A percentile compares a stretch with the other conserved stretches of the same genome.
Evolutionary conservation across 2,888 invertebrate species (phyloP).

Genomic region (Gastrophysa polygoni): DNA sequence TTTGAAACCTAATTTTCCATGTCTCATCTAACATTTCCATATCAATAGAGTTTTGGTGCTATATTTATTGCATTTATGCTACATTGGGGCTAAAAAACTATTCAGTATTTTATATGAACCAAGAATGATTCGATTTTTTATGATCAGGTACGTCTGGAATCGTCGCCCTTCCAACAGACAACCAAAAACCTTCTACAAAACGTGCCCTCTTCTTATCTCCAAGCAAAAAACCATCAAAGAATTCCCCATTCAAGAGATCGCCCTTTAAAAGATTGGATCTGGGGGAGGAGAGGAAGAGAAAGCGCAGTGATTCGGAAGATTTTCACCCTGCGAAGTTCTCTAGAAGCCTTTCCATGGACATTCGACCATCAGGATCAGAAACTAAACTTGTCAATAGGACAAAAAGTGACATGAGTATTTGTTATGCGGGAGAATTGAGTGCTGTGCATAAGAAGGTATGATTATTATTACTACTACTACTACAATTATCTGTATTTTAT

Average conservation of each 20-base stretch:
- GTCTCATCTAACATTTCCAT: not conserved
- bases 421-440: slow-evolving; percentile 60
- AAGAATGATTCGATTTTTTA: too few species aligned
- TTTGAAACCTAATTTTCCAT: slow-evolving; percentile 1
- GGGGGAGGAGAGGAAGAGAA: slow-evolving; percentile 58
- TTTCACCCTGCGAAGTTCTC: slow-evolving; percentile 59
- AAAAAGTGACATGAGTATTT: slow-evolving; percentile 38
- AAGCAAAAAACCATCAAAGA: slow-evolving; percentile 41
- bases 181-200: slow-evolving; percentile 32
- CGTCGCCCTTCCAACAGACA: slow-evolving; percentile 22
- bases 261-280: slow-evolving; percentile 39
- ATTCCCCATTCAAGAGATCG: slow-evolving; percentile 62
- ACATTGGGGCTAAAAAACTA: too few species aligned
- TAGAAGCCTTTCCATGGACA: slow-evolving; percentile 65
- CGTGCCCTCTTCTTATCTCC: slow-evolving; percentile 45
- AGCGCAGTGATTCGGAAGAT: slow-evolving; percentile 58
- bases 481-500: too few species aligned
- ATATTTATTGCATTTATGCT: too few species aligned
- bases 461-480: too few species aligned
- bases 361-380: slow-evolving; percentile 48
- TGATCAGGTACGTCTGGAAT: slow-evolving; percentile 35
- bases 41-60: too few species aligned
- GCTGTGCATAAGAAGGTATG: slow-evolving; percentile 69
- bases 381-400: slow-evolving; percentile 21
- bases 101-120: too few species aligned